Base-by-base conservation (phyloP, 2,113 vertebrate genomes). In the Pampusana beccarii region DNA sequence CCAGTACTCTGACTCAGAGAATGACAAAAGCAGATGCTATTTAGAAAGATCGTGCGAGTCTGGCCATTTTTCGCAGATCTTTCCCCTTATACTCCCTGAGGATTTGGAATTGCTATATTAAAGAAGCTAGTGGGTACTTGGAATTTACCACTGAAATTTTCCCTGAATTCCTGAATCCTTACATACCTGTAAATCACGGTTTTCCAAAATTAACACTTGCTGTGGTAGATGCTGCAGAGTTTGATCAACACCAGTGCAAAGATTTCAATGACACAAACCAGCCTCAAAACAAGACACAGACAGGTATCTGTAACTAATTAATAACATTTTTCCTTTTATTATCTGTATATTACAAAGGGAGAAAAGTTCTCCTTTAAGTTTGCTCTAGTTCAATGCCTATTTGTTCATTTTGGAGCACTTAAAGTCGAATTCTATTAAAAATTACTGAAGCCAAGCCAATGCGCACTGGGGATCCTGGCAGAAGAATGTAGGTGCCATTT, bases 21-120 rank as follows among this genome's bases (percentile, higher is more conserved):
- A 96, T 33, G 73, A 94, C 73, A 97, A 81, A 93, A 84, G 57
- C 91, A 97, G 89, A 95, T 92, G 89, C 56, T 92, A 23, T 71
- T 94, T 66, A 80, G 54, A 90, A 93, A 88, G 50, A 86, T 38
- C 44, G 70, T 50, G 38, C 0, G 1, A 91, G 67, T 60, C 53
- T 84, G 34, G 34, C 9, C 53, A 53, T 79, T 91, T 94, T 74
- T 87, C 51, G 16, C 26, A 81, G 53, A 25, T 82, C 71, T 84
- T 81, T 89, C n/a, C 31, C 48, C 29, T 94, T 62, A 58, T 11
- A 42, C 5, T 93, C 56, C 38, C 83, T 16, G 26, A 84, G 56
- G 56, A 60, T 86, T 84, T 83, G 19, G 26, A 95, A 86, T 13
- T 51, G 21, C 20, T 74, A 5, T 33, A 80, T 50, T 78, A 53